Conservation (phyloP, 2,888 invertebrate species). For the Leucophenga montana region DNA sequence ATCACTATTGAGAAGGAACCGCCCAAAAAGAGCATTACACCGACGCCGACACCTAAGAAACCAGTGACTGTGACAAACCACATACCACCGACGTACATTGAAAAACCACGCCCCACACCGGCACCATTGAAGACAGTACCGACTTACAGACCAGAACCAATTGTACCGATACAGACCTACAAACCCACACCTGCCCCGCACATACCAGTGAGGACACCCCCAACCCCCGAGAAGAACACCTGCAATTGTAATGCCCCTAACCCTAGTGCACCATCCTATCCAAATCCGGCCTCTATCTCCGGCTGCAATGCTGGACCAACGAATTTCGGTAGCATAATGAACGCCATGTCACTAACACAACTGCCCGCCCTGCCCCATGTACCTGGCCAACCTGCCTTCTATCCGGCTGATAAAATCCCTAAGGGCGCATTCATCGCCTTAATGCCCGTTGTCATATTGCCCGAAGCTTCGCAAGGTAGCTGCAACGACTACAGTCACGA, state of each 20-base stretch:
- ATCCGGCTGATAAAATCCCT: conserved; percentile 73
- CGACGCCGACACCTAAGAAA: conserved; percentile 59
- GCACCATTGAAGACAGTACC: conserved; percentile 37
- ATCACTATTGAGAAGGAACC: conserved; percentile 62
- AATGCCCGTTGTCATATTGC: conserved; percentile 82
- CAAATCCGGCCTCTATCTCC: conserved; percentile 58
- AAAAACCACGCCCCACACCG: conserved; percentile 16
- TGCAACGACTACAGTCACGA: conserved; percentile 56
- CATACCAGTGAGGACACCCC: conserved; percentile 42
- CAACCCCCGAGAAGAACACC: conserved; percentile 52
- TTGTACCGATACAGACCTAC: conserved; percentile 49
- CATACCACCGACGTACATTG: conserved; percentile 24
- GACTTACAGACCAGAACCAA: conserved; percentile 28
- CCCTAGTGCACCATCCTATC: conserved; percentile 45
- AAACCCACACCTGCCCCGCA: conserved; percentile 60
- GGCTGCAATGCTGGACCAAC: conserved; percentile 56
- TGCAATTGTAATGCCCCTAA: conserved; percentile 63
- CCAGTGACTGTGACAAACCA: conserved; percentile 30
- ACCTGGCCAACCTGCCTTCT: conserved; percentile 68
- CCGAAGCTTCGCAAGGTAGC: conserved; percentile 77
- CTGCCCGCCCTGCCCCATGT: conserved; percentile 69
- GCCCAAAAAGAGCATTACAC: conserved; percentile 56
- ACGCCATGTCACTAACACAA: conserved; percentile 69
- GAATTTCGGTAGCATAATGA: conserved; percentile 67
- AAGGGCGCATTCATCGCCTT: conserved; percentile 80